These are phyloP conservation scores for Hyaena hyaena DNA, from an alignment of 2,113 vertebrate species.

Conservation along the genomic window DNA sequence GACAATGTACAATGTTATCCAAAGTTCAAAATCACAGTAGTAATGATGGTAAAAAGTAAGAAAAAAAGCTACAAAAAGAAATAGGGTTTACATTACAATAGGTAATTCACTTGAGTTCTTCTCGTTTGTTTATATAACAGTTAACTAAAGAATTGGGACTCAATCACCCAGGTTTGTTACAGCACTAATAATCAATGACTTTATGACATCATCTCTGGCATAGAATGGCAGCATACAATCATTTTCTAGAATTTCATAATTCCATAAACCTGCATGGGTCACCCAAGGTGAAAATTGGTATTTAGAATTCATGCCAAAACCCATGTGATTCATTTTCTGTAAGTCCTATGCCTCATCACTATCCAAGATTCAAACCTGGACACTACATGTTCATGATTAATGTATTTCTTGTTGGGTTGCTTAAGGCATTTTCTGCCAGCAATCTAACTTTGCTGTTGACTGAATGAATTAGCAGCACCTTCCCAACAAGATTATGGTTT, in stretches of 20 bases:
- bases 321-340: conserved; percentile 32
- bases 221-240: neutral
- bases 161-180: neutral
- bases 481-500: neutral
- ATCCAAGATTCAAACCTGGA: neutral
- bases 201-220: neutral
- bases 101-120: neutral
- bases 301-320: conserved; percentile 48
- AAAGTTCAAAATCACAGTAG: neutral
- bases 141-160: neutral
- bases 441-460: conserved; percentile 9
- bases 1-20: neutral
- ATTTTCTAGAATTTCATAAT: conserved; percentile 12
- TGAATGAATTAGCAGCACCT: conserved; percentile 11
- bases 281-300: neutral
- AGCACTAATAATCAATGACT: neutral
- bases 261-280: neutral
- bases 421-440: neutral
- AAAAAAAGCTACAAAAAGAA: neutral
- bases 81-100: neutral
- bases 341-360: conserved; percentile 1
- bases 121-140: neutral
- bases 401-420: conserved; percentile 35
- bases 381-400: neutral
- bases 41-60: neutral